Base-by-base conservation (phyloP, 1,140 invertebrate species). In the Pentalonia nigronervosa region DNA sequence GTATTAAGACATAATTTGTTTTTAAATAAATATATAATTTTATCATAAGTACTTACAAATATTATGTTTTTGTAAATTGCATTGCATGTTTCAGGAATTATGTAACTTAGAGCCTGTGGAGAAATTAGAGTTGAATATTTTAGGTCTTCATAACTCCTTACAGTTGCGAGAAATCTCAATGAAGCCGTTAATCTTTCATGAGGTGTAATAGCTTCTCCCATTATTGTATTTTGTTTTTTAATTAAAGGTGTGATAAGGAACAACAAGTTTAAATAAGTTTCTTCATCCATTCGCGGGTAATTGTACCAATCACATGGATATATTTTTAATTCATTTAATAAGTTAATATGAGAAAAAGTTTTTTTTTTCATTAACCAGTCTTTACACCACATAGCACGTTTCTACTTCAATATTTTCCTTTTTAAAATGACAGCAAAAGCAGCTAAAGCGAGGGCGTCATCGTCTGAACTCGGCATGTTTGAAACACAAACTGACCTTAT, bases 241-340 rank as follows among this genome's bases (percentile, higher is more conserved):
- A 76, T 76, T 76, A n/a, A 7, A 76, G 67, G 30, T 76, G 67
- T 76, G 3, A 76, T 11, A 8, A n/a, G 25, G 67, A n/a, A n/a
- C 67, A 76, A 76, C 34, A 76, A n/a, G 30, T 76, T 76, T n/a
- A 76, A 76, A n/a, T 76, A 76, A 76, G 67, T 76, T 76, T 76
- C 25, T 76, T 76, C 67, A n/a, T n/a, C 11, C 67, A 76, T n/a
- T 76, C 67, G 67, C 3, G 34, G 30, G 30, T 76, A 76, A 76
- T 76, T 76, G 67, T 76, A 8, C 67, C 67, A 76, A n/a, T 76
- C 67, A 7, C 11, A n/a, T 76, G 67, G 67, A 76, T 76, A n/a
- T 76, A n/a, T 76, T 76, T 76, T 76, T 76, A n/a, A 76, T 76
- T 76, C 25, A 76, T 76, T 76, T 76, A 76, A 76, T 76, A 76